phyloP scores from a whole-genome alignment of 35 echinoderm and acorn worm species.

The Apostichopus japonicus region DNA sequence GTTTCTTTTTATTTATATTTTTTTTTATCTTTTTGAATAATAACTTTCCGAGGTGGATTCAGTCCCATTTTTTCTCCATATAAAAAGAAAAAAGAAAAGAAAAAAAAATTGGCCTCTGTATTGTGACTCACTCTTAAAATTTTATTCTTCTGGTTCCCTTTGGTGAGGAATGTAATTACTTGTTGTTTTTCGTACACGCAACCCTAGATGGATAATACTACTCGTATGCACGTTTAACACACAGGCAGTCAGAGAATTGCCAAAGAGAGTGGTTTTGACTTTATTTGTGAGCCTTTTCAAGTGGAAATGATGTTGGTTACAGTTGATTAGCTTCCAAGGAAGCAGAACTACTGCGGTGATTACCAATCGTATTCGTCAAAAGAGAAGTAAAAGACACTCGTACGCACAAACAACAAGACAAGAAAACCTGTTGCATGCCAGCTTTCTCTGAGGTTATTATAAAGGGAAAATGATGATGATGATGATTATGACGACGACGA shows the following conservation, averaged over 20 bases:
- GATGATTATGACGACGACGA: not conserved
- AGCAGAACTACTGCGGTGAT: conserved; percentile 25
- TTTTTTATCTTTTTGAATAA: too few species aligned
- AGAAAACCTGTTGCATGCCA: not conserved
- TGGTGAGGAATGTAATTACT: conserved; percentile 15
- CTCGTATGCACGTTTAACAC: not conserved
- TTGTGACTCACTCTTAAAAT: not conserved
- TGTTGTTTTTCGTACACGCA: not conserved
- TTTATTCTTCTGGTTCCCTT: not conserved
- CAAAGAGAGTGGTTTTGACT: not conserved
- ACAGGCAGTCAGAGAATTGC: not conserved
- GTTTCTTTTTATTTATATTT: too few species aligned
- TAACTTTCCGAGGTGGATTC: not conserved
- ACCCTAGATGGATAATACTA: not conserved
- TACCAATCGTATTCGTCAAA: conserved; percentile 3
- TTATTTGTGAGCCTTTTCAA: not conserved
- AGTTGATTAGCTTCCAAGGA: conserved; percentile 33
- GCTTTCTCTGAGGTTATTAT: not conserved
- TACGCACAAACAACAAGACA: not conserved
- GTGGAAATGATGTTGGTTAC: conserved; percentile 38
- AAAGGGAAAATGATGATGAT: not conserved
- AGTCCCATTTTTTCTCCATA: not conserved
- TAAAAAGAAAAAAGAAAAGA: too few species aligned
- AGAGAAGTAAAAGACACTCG: not conserved
- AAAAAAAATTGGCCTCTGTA: not conserved